Conservation (phyloP, 2,888 invertebrate genomes). For the Leucophenga montana region DNA sequence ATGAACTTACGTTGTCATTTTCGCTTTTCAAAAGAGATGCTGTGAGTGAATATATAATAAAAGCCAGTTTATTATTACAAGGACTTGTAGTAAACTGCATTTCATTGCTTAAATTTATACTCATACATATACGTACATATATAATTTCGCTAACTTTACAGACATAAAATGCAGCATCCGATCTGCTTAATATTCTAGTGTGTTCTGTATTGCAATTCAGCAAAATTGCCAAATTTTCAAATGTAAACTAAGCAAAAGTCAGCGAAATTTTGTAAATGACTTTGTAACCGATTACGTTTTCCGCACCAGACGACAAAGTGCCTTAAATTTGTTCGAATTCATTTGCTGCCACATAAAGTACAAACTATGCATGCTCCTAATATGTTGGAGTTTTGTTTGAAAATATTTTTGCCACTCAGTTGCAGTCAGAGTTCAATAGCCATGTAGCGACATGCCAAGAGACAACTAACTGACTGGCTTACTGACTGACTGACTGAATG, state of each 20-base stretch:
- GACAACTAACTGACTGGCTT: slow-evolving; percentile 10
- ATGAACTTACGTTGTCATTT: no score
- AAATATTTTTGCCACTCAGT: background rate
- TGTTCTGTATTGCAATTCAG: no score
- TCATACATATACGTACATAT: no score
- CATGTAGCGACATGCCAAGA: background rate
- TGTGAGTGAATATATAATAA: no score
- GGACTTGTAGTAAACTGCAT: no score
- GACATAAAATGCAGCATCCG: no score
- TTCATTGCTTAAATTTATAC: no score
- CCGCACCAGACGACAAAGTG: background rate
- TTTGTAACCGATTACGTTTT: background rate
- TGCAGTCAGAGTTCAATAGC: background rate
- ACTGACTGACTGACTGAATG: slow-evolving; percentile 31
- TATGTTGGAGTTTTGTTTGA: no score
- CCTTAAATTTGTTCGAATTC: background rate
- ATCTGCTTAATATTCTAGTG: no score
- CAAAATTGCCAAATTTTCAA: background rate
- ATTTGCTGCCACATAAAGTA: background rate
- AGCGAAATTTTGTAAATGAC: background rate
- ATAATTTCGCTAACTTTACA: no score
- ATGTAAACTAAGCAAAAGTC: background rate
- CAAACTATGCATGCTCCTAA: background rate
- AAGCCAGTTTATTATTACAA: no score
- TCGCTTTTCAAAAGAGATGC: no score